A percentile compares a stretch with the other conserved stretches of the same genome.
phyloP scores from a whole-genome alignment of 2,888 invertebrate species.

The Dynastes tityus region DNA sequence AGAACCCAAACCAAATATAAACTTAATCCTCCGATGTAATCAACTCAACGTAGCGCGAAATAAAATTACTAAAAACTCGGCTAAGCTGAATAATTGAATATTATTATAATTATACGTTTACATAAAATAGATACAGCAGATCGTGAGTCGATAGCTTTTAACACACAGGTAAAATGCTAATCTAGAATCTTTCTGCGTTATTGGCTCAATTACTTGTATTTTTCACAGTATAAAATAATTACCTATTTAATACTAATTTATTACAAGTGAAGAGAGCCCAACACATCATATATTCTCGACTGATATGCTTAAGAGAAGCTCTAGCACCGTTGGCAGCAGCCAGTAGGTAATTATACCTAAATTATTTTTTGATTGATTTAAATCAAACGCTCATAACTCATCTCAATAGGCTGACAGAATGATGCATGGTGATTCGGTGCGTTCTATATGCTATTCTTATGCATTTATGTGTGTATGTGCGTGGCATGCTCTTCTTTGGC shows the following conservation, averaged over 20 bases:
- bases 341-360: constrained; percentile 39
- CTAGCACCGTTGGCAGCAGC: background rate
- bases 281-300: too few relatives aligned
- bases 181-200: constrained; percentile 15
- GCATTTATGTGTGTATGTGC: background rate
- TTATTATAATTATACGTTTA: background rate
- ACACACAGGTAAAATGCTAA: constrained; percentile 1
- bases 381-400: constrained; percentile 39
- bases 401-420: constrained; percentile 34
- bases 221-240: constrained; percentile 21
- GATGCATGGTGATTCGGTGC: constrained; percentile 39
- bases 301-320: too few relatives aligned
- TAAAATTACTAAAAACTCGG: too few relatives aligned
- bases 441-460: constrained; percentile 14
- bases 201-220: constrained; percentile 14
- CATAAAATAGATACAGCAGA: too few relatives aligned
- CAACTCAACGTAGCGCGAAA: too few relatives aligned
- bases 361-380: constrained; percentile 43
- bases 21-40: too few relatives aligned
- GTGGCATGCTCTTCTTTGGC: constrained; percentile 14
- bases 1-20: too few relatives aligned
- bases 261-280: background rate
- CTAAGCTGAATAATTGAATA: constrained; percentile 11
- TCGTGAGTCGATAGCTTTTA: too few relatives aligned
- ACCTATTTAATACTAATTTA: constrained; percentile 17